These are phyloP conservation scores for Phataginus tricuspis DNA, from an alignment of 2,797 vertebrate species.

Conservation along the genomic window DNA sequence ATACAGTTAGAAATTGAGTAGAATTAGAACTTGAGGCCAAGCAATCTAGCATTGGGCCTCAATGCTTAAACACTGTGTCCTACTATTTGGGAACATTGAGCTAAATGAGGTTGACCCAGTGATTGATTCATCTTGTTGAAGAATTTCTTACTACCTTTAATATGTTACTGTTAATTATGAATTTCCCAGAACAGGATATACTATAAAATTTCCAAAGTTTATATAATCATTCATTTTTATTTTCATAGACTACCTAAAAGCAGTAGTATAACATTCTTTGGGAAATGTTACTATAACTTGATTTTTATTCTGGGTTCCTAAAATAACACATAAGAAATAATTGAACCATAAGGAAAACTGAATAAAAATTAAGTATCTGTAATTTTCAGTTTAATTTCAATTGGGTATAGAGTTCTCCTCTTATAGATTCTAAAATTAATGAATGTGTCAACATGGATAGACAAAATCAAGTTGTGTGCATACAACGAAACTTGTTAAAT, in stretches of 20 bases:
- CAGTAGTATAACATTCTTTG: background rate
- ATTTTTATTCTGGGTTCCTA: background rate
- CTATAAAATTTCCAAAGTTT: background rate
- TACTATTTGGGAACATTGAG: background rate
- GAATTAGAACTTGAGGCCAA: background rate
- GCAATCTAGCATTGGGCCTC: background rate
- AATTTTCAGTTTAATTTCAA: constrained; percentile 30
- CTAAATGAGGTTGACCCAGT: background rate
- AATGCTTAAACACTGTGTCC: background rate
- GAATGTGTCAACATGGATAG: background rate
- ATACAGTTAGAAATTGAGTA: background rate
- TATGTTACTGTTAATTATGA: background rate
- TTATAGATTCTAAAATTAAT: background rate
- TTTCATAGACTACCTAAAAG: background rate
- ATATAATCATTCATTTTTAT: background rate
- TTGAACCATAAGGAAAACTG: background rate
- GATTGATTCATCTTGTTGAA: background rate
- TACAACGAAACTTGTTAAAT: background rate
- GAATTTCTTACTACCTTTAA: background rate
- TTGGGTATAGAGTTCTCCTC: background rate
- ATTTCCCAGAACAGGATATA: background rate
- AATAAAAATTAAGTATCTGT: background rate
- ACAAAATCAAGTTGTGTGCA: background rate
- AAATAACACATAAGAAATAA: background rate
- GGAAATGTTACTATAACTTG: background rate